A percentile compares a stretch with the other conserved stretches of the same genome.
Evolutionary conservation across 2,888 invertebrate species (phyloP).

Genomic region (Rhabditoides inermis): DNA sequence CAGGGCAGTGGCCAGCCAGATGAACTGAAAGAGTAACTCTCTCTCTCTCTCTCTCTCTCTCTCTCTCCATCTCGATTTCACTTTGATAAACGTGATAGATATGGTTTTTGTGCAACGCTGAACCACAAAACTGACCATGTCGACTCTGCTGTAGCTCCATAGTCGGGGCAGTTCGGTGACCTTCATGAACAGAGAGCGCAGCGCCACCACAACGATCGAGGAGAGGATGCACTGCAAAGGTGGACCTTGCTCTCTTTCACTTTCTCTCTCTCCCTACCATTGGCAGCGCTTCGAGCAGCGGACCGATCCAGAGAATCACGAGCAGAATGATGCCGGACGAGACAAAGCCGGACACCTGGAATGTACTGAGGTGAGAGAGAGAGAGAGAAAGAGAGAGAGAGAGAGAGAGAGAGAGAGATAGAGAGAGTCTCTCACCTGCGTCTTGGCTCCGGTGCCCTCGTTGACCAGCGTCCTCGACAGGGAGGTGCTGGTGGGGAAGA

Average conservation of each 20-base stretch:
- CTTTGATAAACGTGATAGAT: too few relatives aligned
- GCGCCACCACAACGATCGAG: conserved; percentile 54
- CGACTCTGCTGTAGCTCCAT: conserved; percentile 70
- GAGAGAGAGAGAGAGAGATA: background rate
- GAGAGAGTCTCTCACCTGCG: conserved; percentile 9
- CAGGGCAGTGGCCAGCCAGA: conserved; percentile 73
- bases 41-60: too few relatives aligned
- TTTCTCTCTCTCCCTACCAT: conserved; percentile 56
- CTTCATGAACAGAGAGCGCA: conserved; percentile 60
- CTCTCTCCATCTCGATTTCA: too few relatives aligned
- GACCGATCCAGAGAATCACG: conserved; percentile 76
- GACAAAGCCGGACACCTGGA: conserved; percentile 66
- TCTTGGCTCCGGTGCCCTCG: conserved; percentile 26
- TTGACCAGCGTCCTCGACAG: conserved; percentile 32
- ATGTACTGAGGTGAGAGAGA: too few relatives aligned
- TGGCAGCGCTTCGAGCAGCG: conserved; percentile 76
- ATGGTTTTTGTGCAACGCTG: background rate
- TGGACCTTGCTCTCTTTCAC: background rate
- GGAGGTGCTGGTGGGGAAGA: conserved; percentile 29
- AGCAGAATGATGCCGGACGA: conserved; percentile 68
- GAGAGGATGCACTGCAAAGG: conserved; percentile 47
- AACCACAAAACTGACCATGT: conserved; percentile 59
- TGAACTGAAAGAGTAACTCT: conserved; percentile 54
- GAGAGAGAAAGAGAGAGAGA: too few relatives aligned
- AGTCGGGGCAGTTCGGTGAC: conserved; percentile 65